Conservation (phyloP, 2,888 invertebrate species). For the Byasa hedistus region DNA sequence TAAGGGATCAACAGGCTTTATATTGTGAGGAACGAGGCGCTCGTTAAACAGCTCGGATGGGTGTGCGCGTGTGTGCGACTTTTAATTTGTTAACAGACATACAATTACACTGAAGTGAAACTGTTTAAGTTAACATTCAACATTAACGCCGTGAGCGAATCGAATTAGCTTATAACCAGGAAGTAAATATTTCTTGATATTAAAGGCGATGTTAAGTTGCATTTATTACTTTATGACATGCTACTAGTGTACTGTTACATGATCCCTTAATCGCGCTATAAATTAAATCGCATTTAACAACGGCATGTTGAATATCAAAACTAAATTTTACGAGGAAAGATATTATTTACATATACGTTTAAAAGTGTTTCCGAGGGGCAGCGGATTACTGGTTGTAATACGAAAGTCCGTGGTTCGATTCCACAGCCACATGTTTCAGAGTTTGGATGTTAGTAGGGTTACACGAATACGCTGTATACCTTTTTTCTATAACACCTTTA, state of each 20-base stretch:
- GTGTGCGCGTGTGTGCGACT: conserved; percentile 3
- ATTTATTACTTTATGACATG: conserved; percentile 17
- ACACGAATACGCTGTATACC: too few species aligned
- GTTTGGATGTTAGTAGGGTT: too few species aligned
- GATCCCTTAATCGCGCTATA: neutral
- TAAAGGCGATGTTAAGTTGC: neutral
- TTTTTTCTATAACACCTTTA: too few species aligned
- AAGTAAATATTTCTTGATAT: conserved; percentile 19
- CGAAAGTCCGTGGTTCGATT: too few species aligned
- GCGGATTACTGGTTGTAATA: too few species aligned
- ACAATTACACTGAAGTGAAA: conserved; percentile 30
- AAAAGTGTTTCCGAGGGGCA: too few species aligned
- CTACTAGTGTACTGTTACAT: neutral
- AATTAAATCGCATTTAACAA: neutral
- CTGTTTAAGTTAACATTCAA: conserved; percentile 24
- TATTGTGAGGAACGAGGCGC: conserved; percentile 11
- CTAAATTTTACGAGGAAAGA: too few species aligned
- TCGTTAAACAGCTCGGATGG: conserved; percentile 18
- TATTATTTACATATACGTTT: too few species aligned
- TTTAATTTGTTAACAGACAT: conserved; percentile 28
- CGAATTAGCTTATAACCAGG: conserved; percentile 22
- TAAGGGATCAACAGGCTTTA: conserved; percentile 12
- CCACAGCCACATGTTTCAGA: too few species aligned
- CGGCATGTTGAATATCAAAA: too few species aligned
- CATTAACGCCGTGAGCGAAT: conserved; percentile 17